Evolutionary conservation across 1,140 invertebrate genomes (phyloP).

Genomic region (Rhopalosiphum maidis): DNA sequence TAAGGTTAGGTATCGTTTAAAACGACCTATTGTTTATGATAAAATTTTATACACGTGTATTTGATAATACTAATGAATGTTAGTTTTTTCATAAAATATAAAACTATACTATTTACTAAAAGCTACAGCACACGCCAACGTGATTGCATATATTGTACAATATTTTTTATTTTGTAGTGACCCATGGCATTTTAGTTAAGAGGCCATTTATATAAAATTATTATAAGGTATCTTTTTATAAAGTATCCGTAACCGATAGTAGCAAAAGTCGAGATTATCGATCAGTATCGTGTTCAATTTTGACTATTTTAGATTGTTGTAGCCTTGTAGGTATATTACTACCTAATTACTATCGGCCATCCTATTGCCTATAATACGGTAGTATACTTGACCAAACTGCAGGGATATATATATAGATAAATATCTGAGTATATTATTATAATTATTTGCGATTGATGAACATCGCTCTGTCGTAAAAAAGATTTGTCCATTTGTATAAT

Average conservation of each 20-base stretch:
- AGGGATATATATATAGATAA: too few relatives aligned
- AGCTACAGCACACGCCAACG: not conserved
- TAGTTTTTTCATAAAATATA: not conserved
- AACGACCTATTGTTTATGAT: not conserved
- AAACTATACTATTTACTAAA: not conserved
- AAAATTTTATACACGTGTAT: not conserved
- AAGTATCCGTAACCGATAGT: not conserved
- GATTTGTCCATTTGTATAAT: not conserved
- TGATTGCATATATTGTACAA: not conserved
- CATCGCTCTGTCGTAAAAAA: not conserved
- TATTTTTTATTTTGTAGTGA: not conserved
- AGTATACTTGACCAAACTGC: too few relatives aligned
- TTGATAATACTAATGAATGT: not conserved
- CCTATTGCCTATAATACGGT: too few relatives aligned
- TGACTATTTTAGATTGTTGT: not conserved
- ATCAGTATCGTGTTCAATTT: not conserved
- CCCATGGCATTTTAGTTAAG: too few relatives aligned
- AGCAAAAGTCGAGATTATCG: not conserved
- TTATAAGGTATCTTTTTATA: not conserved
- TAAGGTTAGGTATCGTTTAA: not conserved
- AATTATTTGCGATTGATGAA: not conserved
- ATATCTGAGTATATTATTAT: not conserved
- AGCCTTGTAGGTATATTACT: too few relatives aligned
- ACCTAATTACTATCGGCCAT: too few relatives aligned
- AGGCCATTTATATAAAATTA: not conserved